phyloP scores from a whole-genome alignment of 2,888 invertebrate genomes.

The Nemapogon koenigi region DNA sequence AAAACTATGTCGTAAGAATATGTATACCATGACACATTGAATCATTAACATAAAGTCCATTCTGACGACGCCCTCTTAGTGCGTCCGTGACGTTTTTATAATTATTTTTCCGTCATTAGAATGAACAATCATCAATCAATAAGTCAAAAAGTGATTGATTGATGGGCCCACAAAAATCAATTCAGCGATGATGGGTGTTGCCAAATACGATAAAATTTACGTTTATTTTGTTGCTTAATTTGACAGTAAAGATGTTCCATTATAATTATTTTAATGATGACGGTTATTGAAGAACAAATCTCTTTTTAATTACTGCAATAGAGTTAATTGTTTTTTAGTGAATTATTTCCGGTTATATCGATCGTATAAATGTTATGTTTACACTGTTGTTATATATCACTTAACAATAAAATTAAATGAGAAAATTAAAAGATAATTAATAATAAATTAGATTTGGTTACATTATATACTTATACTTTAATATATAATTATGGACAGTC shows the following conservation, averaged over 20 bases:
- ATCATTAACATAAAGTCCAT: no score
- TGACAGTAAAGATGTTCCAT: conserved; percentile 45
- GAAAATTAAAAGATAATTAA: no score
- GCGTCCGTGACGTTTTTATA: conserved; percentile 32
- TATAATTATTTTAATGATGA: conserved; percentile 19
- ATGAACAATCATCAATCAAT: conserved; percentile 52
- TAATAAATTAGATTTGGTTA: no score
- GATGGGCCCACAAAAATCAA: conserved; percentile 45
- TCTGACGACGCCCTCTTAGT: no score
- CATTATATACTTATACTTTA: no score
- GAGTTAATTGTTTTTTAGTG: no score
- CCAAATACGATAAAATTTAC: conserved; percentile 18
- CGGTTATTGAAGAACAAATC: conserved; percentile 20
- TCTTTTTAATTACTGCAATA: conserved; percentile 17
- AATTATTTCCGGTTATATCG: conserved; percentile 3
- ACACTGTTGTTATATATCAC: no score
- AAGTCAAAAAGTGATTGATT: conserved; percentile 56
- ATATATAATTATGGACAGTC: no score
- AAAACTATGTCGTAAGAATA: no score
- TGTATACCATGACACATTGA: no score
- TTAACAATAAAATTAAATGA: no score
- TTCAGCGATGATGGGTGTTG: conserved; percentile 47
- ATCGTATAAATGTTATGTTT: no score
- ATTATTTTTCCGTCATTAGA: conserved; percentile 53
- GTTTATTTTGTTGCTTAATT: conserved; percentile 39